These are phyloP conservation scores for Drosophila anceps DNA, from an alignment of 2,888 invertebrate species.

Conservation along the genomic window DNA sequence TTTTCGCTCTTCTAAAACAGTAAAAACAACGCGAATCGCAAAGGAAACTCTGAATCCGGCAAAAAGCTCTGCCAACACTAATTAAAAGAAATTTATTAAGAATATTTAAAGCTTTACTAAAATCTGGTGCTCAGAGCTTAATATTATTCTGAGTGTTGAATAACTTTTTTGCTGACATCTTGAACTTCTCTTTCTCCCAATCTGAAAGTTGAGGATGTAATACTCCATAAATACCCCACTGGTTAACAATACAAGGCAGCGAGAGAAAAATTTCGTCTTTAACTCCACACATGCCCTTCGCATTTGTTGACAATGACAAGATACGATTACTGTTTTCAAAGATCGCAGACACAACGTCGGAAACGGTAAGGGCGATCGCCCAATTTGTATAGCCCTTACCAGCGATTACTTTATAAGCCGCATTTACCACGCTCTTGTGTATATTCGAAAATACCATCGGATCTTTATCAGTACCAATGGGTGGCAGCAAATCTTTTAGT, in stretches of 20 bases:
- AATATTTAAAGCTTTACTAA: not conserved
- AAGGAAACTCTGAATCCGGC: not conserved
- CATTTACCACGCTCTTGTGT: not conserved
- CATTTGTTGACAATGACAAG: slow-evolving; percentile 3
- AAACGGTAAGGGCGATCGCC: not conserved
- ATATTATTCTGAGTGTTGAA: not conserved
- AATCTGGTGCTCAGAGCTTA: not conserved
- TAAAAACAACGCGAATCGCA: not conserved
- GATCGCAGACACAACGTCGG: slow-evolving; percentile 7
- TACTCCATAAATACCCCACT: slow-evolving; percentile 3
- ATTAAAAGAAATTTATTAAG: not conserved
- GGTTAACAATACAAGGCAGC: slow-evolving; percentile 90
- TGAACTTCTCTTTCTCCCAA: slow-evolving; percentile 3
- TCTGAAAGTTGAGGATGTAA: slow-evolving; percentile 6
- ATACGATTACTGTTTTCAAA: slow-evolving; percentile 9
- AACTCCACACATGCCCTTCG: not conserved
- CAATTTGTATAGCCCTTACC: slow-evolving; percentile 3
- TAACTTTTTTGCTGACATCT: not conserved
- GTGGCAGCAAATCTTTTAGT: not conserved
- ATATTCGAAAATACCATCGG: slow-evolving; percentile 1
- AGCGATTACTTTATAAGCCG: slow-evolving; percentile 2
- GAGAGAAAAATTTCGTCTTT: slow-evolving; percentile 84
- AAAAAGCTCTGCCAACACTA: not conserved
- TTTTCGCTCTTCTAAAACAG: not conserved
- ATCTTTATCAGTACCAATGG: slow-evolving; percentile 2